Evolutionary conservation across 2,797 vertebrate genomes (phyloP), one percentile per base, ranked within the genome.

Genomic region (Mionectes olivaceus): DNA sequence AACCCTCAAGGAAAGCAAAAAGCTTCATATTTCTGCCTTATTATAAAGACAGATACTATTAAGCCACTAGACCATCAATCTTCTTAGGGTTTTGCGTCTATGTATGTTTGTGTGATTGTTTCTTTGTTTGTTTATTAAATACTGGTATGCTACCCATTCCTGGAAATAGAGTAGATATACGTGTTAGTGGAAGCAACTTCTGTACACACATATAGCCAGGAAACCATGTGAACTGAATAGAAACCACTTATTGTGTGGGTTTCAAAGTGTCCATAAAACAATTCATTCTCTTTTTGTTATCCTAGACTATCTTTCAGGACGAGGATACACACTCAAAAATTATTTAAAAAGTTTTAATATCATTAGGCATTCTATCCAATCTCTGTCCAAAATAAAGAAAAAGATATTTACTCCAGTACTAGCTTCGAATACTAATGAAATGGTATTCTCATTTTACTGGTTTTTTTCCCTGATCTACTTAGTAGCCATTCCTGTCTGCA

Each of bases 61-160:
- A 81, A 52, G n/a, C 2, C 7, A 13, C 43, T 8, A 43, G 9
- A 1, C 12, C 21, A 25, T 16, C 11, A 25, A 0, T 2, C 3
- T 64, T 61, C 19, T 46, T 19, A 74, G 6, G 4, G 4, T 32
- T 82, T 73, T 79, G 1, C 13, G 61, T 63, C 8, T 17, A 55
- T 76, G 13, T 4, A 39, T 60, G 19, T 60, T 60, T 27, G 57
- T 59, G 33, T 52, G 43, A 39, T 39, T 39, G 39, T 39, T 39
- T 39, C 12, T 39, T 39, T 28, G 6, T 28, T 73, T 74, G 5
- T 39, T 77, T 61, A 56, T 71, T 74, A 67, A 84, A 4, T 77
- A 65, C 19, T 46, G 41, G 10, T 11, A 74, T 70, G 13, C 11
- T 49, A 32, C 21, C 1, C 41, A 19, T 74, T 86, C 35, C n/a